Evolutionary conservation across 1,140 invertebrate species (phyloP), one percentile per base, ranked within the genome.

Genomic region (Aleiodes sp.): DNA sequence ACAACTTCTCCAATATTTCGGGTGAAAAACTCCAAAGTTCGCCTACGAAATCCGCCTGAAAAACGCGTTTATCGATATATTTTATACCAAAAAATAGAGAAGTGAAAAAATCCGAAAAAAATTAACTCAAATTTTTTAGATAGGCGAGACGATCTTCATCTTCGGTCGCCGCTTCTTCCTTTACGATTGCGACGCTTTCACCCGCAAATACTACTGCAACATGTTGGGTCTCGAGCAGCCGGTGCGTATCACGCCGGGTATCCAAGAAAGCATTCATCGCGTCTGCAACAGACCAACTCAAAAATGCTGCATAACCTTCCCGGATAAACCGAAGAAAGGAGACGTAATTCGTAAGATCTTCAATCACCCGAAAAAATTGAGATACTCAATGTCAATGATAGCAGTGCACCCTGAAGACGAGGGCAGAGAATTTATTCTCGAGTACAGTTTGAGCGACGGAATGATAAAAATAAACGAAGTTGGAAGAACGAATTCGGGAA

Each of bases 111-210:
- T 52, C 14, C 43, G 16, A 37, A 56, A 56, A 28, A 21, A 7
- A 31, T 52, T 66, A 7, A 29, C 57, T 65, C 19, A 7, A 14
- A 70, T 65, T 33, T 2, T 33, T n/a, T 82, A 86, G 83, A 62
- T 94, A 37, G 94, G 94, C 0, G 87, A 89, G 57, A 92, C 90
- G 0, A 83, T 93, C 35, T 90, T 88, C 75, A 87, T 93, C 19
- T 87, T 92, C 39, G 91, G 90, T 4, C 87, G 91, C 9, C 86
- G 89, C 31, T 93, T 96, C 80, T 83, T 95, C 0, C 81, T 97
- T 2, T 92, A 90, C 70, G 93, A 96, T 78, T 94, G 93, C 76
- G 94, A 96, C 77, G 75, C 87, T 7, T 94, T 93, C 77, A 96
- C 94, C 0, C 89, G 94, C 77, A 90, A 89, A 67, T 96, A 93